Evolutionary conservation across 2,888 invertebrate species (phyloP), one percentile per base, ranked within the genome.

Genomic region (Plebejus anna): DNA sequence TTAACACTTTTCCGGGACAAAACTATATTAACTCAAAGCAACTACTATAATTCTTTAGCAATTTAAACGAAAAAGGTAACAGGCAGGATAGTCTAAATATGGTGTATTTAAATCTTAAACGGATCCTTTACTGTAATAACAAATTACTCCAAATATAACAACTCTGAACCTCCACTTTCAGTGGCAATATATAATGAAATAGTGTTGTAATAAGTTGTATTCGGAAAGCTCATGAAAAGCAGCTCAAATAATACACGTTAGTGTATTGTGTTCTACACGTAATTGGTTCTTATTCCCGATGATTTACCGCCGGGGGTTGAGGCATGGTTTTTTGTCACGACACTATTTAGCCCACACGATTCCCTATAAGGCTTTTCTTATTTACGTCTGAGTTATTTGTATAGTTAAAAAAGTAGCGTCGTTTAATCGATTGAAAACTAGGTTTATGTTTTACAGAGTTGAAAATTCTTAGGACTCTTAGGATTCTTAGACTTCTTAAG

Each of bases 301-400:
- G 93, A 92, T 91, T 89, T 92, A 90, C 87, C 82, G 86, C 83
- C 83, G 85, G 83, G 82, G 82, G 80, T 85, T 93, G 93, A 94
- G 84, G 90, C 88, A 94, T 93, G 92, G 92, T 88, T 88, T 87
- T 89, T 93, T 92, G 92, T 92, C 93, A 94, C 93, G 93, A 93
- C 84, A 93, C 89, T 86, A 92, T 92, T 92, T 92, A 84, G 86
- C 86, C 83, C 81, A 83, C 84, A 84, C 85, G 84, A 87, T 87
- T 89, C 86, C 42, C 86, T 87, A 84, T 82, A 80, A 83, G 81
- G 80, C 82, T 79, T 84, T 85, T 83, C 81, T 81, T 82, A 76
- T 77, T 72, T 57, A 76, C 66, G 76, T 75, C 76, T 78, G 75
- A 77, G 77, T 70, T 55, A 13, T 75, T 70, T 76, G 22, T 66